phyloP scores from a whole-genome alignment of 1,140 invertebrate genomes.

The Calycopis cecrops region DNA sequence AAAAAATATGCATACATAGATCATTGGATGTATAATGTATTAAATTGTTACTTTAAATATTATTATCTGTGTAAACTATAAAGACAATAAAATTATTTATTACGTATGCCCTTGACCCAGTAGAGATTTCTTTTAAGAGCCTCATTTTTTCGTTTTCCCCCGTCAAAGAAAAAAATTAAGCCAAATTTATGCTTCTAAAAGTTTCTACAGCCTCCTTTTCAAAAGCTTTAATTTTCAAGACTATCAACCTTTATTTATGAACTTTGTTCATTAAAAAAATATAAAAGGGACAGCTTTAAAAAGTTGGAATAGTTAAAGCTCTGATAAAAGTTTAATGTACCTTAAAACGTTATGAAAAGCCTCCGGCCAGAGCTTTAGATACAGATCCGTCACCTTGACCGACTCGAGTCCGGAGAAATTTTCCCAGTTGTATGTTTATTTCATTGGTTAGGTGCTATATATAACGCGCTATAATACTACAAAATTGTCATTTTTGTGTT shows the following conservation, averaged over 20 bases:
- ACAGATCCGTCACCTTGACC: background rate
- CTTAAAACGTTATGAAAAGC: slow-evolving; percentile 44
- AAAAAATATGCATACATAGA: too few species aligned
- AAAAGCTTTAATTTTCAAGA: slow-evolving; percentile 2
- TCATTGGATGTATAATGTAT: too few species aligned
- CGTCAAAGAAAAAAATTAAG: background rate
- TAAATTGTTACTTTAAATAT: too few species aligned
- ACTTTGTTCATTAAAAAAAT: slow-evolving; percentile 34
- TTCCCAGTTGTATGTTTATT: background rate
- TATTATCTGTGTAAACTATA: too few species aligned
- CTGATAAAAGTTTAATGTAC: slow-evolving; percentile 54
- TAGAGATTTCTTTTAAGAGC: too few species aligned
- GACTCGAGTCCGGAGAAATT: background rate
- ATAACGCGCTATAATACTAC: too few species aligned
- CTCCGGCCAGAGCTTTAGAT: too few species aligned
- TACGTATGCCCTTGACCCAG: too few species aligned
- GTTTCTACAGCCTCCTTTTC: background rate
- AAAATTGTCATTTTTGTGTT: too few species aligned
- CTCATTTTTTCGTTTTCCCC: background rate
- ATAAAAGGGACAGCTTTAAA: slow-evolving; percentile 28
- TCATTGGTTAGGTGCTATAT: too few species aligned
- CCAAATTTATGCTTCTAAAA: background rate
- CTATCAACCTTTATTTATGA: slow-evolving; percentile 13
- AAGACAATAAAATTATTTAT: too few species aligned
- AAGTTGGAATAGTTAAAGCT: slow-evolving; percentile 34